Conservation (phyloP, 2,888 invertebrate genomes). For the Julus scandinavius region DNA sequence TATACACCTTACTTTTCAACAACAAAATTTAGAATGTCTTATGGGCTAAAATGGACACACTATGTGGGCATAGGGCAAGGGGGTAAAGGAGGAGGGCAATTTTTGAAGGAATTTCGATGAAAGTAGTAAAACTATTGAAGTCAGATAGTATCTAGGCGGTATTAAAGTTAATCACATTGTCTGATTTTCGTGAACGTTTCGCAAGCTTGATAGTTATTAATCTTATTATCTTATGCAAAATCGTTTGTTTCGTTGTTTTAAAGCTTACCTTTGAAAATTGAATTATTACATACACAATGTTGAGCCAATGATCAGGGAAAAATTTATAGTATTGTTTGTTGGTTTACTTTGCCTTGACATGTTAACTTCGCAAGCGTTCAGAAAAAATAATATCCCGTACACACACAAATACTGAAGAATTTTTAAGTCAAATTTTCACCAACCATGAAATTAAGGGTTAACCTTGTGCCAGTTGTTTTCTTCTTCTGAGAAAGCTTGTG, state of each 20-base stretch:
- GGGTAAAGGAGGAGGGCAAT: too few species aligned
- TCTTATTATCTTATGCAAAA: background rate
- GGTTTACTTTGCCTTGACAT: constrained; percentile 14
- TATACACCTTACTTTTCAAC: too few species aligned
- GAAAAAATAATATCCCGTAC: background rate
- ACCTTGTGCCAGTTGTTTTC: constrained; percentile 12
- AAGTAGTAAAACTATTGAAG: too few species aligned
- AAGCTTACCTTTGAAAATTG: background rate
- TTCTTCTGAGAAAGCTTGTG: background rate
- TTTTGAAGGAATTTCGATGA: too few species aligned
- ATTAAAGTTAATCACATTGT: too few species aligned
- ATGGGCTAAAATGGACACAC: too few species aligned
- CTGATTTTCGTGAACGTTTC: too few species aligned
- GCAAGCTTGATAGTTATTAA: too few species aligned
- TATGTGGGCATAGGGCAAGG: too few species aligned
- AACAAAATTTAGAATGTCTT: too few species aligned
- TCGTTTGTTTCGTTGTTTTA: background rate
- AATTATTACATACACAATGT: background rate
- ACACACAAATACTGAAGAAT: background rate
- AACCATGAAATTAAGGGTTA: constrained; percentile 2
- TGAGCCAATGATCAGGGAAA: background rate
- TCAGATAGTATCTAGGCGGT: too few species aligned
- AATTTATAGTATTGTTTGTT: background rate
- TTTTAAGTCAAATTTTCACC: constrained; percentile 15
- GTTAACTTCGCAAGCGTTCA: background rate